phyloP scores from a whole-genome alignment of 2,888 invertebrate species.

The Tenthredo distinguenda region DNA sequence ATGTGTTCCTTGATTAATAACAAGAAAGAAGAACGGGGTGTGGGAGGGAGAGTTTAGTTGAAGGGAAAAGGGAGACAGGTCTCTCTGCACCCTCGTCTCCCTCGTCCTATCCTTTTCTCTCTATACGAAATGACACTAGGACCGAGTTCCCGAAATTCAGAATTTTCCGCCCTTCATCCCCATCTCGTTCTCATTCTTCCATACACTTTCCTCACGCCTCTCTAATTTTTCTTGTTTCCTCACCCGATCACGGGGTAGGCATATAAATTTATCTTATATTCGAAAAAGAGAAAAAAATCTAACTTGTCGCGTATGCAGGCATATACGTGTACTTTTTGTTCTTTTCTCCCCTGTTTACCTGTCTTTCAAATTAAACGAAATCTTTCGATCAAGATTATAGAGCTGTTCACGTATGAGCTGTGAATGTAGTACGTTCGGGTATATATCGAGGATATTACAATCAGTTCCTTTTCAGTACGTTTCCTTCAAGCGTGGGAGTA shows the following conservation, averaged over 20 bases:
- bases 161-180: not conserved
- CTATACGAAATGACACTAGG: not conserved
- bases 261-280: too few species aligned
- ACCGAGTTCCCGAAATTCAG: not conserved
- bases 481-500: not conserved
- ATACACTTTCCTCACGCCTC: not conserved
- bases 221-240: not conserved
- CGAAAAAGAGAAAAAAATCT: too few species aligned
- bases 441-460: not conserved
- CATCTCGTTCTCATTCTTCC: not conserved
- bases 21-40: conserved; percentile 26
- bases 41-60: conserved; percentile 33
- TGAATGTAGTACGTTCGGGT: too few species aligned
- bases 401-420: too few species aligned
- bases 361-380: too few species aligned
- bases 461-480: not conserved
- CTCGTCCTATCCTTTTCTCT: not conserved
- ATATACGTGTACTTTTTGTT: not conserved
- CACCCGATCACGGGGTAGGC: too few species aligned
- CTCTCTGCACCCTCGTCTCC: not conserved
- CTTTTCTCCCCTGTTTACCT: too few species aligned
- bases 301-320: not conserved
- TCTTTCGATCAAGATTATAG: too few species aligned
- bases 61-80: not conserved
- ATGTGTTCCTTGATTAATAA: conserved; percentile 52